Evolutionary conservation across 1,140 invertebrate genomes (phyloP).

Genomic region (Drosophila novamexicana): DNA sequence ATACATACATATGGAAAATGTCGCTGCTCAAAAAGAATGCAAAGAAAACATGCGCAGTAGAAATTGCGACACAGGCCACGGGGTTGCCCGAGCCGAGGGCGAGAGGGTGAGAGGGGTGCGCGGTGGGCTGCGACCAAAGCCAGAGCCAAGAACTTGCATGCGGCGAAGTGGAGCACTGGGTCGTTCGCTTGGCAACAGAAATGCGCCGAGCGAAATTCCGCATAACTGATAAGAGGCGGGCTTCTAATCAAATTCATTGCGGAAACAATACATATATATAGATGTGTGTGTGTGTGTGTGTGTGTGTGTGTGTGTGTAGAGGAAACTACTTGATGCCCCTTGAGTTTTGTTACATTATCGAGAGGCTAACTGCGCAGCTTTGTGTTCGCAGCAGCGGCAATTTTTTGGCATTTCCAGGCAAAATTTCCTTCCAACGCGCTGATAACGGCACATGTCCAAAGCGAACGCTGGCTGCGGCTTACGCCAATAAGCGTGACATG

Average conservation of each 20-base stretch:
- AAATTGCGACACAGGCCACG: constrained; percentile 28
- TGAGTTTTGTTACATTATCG: constrained; percentile 42
- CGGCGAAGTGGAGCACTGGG: constrained; percentile 14
- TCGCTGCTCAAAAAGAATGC: constrained; percentile 27
- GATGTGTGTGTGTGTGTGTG: background rate
- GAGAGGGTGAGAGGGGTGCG: background rate
- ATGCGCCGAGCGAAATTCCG: constrained; percentile 13
- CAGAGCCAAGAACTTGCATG: constrained; percentile 22
- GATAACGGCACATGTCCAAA: constrained; percentile 28
- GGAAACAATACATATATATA: constrained; percentile 39
- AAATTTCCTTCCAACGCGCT: constrained; percentile 15
- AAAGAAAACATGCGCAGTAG: constrained; percentile 69
- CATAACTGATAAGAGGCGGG: constrained; percentile 46
- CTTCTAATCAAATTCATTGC: constrained; percentile 64
- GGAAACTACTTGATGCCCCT: constrained; percentile 24
- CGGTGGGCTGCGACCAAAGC: background rate
- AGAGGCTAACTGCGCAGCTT: constrained; percentile 60
- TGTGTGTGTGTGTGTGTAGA: constrained; percentile 1
- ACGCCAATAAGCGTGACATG: constrained; percentile 20
- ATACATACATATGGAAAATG: constrained; percentile 32
- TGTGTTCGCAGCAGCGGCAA: constrained; percentile 4
- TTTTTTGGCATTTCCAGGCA: constrained; percentile 35
- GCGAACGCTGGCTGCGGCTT: constrained; percentile 19
- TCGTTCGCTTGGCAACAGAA: constrained; percentile 31
- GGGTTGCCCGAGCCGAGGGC: background rate